phyloP scores from a whole-genome alignment of 2,888 invertebrate genomes.

The Noctua fimbriata region DNA sequence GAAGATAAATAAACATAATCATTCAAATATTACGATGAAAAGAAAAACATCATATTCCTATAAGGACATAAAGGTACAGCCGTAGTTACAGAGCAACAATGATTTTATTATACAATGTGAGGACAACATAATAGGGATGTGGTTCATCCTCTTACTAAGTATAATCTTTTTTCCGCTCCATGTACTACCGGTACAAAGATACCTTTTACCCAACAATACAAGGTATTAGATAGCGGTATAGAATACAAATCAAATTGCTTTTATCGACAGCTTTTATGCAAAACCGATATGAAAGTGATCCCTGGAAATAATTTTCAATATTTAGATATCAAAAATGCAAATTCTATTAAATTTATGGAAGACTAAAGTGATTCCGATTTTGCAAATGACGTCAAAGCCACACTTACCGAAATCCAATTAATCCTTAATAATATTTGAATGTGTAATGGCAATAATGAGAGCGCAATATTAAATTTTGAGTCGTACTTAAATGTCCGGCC shows the following conservation, averaged over 20 bases:
- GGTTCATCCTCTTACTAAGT: slow-evolving; percentile 42
- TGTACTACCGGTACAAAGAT: slow-evolving; percentile 21
- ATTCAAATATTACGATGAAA: slow-evolving; percentile 1
- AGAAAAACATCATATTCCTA: slow-evolving; percentile 3
- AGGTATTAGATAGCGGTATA: slow-evolving; percentile 11
- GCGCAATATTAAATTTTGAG: slow-evolving; percentile 28
- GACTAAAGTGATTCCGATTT: slow-evolving; percentile 27
- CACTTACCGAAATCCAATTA: slow-evolving; percentile 33
- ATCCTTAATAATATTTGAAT: slow-evolving; percentile 39
- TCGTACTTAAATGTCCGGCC: background rate
- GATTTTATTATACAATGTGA: slow-evolving; percentile 18
- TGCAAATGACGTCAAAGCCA: slow-evolving; percentile 40
- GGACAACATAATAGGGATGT: slow-evolving; percentile 18
- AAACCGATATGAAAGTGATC: slow-evolving; percentile 8
- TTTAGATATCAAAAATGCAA: slow-evolving; percentile 5
- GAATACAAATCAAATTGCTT: slow-evolving; percentile 7
- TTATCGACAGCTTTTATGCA: slow-evolving; percentile 10
- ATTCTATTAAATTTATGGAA: slow-evolving; percentile 18
- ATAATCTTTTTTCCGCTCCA: slow-evolving; percentile 34
- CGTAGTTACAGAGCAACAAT: slow-evolving; percentile 11
- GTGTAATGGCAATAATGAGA: slow-evolving; percentile 8
- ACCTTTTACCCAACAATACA: slow-evolving; percentile 28
- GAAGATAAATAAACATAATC: slow-evolving; percentile 13
- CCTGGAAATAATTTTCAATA: slow-evolving; percentile 2
- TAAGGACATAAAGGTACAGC: background rate